Percentiles rank a stretch among this genome's conserved stretches.
phyloP scores from a whole-genome alignment of 2,888 invertebrate species.

The Dorcus parallelipipedus region DNA sequence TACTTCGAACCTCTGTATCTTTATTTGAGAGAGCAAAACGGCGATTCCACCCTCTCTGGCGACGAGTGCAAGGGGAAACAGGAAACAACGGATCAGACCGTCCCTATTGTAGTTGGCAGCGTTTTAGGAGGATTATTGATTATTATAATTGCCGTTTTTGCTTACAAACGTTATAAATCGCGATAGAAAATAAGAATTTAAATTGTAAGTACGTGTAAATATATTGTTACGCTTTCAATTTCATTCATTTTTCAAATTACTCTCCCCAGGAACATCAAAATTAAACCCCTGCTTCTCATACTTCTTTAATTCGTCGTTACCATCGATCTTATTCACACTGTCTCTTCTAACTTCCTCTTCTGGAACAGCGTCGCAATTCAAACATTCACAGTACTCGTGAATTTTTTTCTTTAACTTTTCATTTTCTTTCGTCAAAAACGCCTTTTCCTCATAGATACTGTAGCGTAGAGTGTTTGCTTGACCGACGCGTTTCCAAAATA shows the following conservation, averaged over 20 bases:
- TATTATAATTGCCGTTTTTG: slow-evolving; percentile 3
- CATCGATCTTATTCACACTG: slow-evolving; percentile 17
- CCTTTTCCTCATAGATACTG: slow-evolving; percentile 39
- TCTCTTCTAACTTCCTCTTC: neutral
- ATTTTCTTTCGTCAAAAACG: slow-evolving; percentile 39
- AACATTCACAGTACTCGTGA: slow-evolving; percentile 34
- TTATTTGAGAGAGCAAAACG: slow-evolving; percentile 43
- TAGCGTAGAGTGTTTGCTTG: slow-evolving; percentile 36
- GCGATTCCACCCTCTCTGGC: neutral
- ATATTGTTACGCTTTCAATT: neutral
- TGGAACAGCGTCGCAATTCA: slow-evolving; percentile 20
- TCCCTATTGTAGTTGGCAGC: slow-evolving; percentile 7
- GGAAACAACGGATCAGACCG: neutral
- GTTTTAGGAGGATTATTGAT: slow-evolving; percentile 8
- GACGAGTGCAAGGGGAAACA: neutral
- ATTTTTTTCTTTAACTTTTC: slow-evolving; percentile 30
- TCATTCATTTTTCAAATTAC: neutral
- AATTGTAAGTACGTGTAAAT: neutral
- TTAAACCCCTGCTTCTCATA: slow-evolving; percentile 5
- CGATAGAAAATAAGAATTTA: slow-evolving; percentile 1
- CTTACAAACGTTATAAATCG: slow-evolving; percentile 5
- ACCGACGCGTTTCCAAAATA: slow-evolving; percentile 42
- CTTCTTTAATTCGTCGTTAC: slow-evolving; percentile 12
- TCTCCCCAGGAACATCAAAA: neutral
- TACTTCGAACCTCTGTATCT: slow-evolving; percentile 57